Evolutionary conservation across 2,113 vertebrate genomes (phyloP).

Genomic region (Murina feae): DNA sequence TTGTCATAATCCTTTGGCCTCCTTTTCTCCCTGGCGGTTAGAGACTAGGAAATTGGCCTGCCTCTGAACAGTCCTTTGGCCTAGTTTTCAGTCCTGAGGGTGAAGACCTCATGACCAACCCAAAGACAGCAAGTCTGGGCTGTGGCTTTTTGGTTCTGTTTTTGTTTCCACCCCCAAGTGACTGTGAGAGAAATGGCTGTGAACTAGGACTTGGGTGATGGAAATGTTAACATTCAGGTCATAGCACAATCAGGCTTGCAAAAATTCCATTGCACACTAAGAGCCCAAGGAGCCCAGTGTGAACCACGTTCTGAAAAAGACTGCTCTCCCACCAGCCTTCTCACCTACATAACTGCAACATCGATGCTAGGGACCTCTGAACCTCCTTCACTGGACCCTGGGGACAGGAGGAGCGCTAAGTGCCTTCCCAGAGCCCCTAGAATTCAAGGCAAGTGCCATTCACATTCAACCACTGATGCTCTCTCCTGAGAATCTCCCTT

Average conservation of each 20-base stretch:
- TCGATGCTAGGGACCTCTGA: neutral
- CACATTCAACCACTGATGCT: neutral
- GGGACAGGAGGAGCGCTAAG: neutral
- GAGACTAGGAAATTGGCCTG: slow-evolving; percentile 19
- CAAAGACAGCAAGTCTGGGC: neutral
- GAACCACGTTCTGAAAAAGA: neutral
- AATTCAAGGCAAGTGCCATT: neutral
- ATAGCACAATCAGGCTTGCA: neutral
- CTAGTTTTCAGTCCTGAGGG: slow-evolving; percentile 10
- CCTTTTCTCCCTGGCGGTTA: neutral
- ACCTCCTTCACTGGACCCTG: neutral
- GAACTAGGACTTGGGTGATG: neutral
- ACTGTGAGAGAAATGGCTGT: neutral
- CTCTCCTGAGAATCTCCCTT: neutral
- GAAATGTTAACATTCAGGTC: neutral
- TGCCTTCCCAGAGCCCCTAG: neutral
- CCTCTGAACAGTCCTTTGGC: neutral
- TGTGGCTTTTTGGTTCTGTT: neutral
- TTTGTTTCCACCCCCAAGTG: neutral
- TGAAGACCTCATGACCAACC: neutral
- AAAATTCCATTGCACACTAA: neutral
- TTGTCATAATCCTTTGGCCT: slow-evolving; percentile 31
- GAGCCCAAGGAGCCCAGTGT: neutral
- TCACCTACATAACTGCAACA: neutral
- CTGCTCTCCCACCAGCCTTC: neutral